Percentiles rank a stretch among this genome's conserved stretches.
Evolutionary conservation across 2,797 vertebrate genomes (phyloP).

Genomic region (Crocidura indochinensis): DNA sequence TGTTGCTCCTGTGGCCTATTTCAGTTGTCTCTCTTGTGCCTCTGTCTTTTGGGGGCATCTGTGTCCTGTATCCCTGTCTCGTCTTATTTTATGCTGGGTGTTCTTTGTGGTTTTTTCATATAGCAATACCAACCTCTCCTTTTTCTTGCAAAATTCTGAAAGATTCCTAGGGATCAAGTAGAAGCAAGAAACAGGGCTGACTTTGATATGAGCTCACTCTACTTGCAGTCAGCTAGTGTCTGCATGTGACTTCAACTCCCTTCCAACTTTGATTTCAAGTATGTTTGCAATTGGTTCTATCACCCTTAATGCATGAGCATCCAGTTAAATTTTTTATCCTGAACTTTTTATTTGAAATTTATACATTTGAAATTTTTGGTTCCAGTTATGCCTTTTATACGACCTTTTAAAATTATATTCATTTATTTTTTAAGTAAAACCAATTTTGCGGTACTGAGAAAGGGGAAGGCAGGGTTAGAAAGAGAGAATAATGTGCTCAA

Average conservation of each 20-base stretch:
- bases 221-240: not conserved
- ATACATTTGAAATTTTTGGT: not conserved
- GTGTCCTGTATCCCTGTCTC: not conserved
- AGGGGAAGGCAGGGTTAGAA: not conserved
- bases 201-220: not conserved
- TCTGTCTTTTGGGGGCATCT: not conserved
- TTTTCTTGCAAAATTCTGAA: not conserved
- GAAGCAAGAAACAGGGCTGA: not conserved
- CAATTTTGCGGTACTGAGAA: not conserved
- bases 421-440: not conserved
- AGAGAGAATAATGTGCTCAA: too few species aligned
- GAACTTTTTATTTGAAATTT: not conserved
- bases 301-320: not conserved
- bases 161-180: not conserved
- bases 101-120: too few species aligned
- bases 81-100: too few species aligned
- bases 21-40: not conserved
- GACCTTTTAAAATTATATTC: not conserved
- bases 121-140: not conserved
- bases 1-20: not conserved
- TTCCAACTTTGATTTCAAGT: not conserved
- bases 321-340: not conserved
- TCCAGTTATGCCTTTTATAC: too few species aligned
- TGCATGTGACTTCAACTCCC: not conserved
- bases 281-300: not conserved